phyloP scores from a whole-genome alignment of 2,797 vertebrate species.

The Lophius americanus region DNA sequence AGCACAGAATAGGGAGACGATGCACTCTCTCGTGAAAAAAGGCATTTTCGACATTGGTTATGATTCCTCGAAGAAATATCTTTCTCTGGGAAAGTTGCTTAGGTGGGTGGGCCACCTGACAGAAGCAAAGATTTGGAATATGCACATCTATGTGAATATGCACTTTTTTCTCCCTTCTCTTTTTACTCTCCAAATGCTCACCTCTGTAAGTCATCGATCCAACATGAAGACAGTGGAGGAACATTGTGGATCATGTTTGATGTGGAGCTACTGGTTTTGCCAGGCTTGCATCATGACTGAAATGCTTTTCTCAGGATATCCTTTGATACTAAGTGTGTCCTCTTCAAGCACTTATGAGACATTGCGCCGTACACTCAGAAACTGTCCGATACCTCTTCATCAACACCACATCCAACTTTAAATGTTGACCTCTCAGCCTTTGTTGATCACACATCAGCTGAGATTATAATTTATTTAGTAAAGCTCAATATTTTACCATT shows the following conservation, averaged over 20 bases:
- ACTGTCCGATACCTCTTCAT: constrained; percentile 68
- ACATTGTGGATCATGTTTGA: constrained; percentile 63
- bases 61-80: constrained; percentile 66
- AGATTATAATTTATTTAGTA: constrained; percentile 83
- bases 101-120: constrained; percentile 49
- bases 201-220: constrained; percentile 57
- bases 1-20: constrained; percentile 38
- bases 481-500: constrained; percentile 77
- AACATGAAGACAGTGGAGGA: constrained; percentile 65
- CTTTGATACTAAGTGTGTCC: constrained; percentile 70
- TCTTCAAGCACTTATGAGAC: constrained; percentile 55
- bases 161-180: constrained; percentile 61
- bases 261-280: constrained; percentile 65
- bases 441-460: constrained; percentile 64
- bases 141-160: constrained; percentile 61
- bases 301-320: constrained; percentile 78
- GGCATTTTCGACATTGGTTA: constrained; percentile 73
- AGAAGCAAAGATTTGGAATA: constrained; percentile 62
- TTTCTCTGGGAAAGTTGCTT: constrained; percentile 56
- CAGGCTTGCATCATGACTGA: constrained; percentile 65
- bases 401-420: constrained; percentile 59
- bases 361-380: constrained; percentile 53
- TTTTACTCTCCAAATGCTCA: constrained; percentile 62
- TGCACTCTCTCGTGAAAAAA: constrained; percentile 47
- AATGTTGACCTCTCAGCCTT: constrained; percentile 61